A percentile compares a stretch with the other conserved stretches of the same genome.
phyloP scores from a whole-genome alignment of 2,888 invertebrate species.

The Eustalomyia histrio region DNA sequence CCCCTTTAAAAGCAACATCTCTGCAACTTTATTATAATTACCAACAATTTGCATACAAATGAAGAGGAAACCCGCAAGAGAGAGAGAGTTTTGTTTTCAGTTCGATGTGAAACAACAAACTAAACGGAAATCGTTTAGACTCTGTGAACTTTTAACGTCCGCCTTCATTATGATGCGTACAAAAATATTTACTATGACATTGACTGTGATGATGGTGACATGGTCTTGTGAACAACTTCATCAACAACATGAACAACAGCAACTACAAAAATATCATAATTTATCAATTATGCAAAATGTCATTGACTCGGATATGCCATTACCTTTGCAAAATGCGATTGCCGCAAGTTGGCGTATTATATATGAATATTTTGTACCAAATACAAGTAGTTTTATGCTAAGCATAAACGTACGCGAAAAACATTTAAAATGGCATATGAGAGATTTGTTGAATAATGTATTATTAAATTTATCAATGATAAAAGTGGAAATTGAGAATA shows the following conservation, averaged over 20 bases:
- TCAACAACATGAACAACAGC: constrained; percentile 16
- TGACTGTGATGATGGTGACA: constrained; percentile 54
- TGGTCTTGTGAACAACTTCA: constrained; percentile 40
- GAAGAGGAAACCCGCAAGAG: constrained; percentile 48
- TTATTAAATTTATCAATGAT: constrained; percentile 47
- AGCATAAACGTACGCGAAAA: constrained; percentile 50
- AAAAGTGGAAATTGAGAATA: constrained; percentile 63
- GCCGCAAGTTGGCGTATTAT: constrained; percentile 58
- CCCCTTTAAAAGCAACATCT: not conserved
- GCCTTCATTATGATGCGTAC: constrained; percentile 56
- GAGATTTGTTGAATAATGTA: constrained; percentile 59
- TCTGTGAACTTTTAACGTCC: constrained; percentile 59
- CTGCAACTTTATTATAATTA: constrained; percentile 34
- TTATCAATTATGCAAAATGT: constrained; percentile 61
- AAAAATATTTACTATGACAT: constrained; percentile 44
- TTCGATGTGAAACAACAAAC: constrained; percentile 55
- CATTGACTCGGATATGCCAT: constrained; percentile 50
- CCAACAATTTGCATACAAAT: constrained; percentile 55
- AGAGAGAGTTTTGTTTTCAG: constrained; percentile 54
- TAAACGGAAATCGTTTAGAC: constrained; percentile 61
- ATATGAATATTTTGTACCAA: constrained; percentile 54
- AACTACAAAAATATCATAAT: constrained; percentile 51
- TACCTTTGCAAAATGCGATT: constrained; percentile 49
- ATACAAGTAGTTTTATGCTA: constrained; percentile 51
- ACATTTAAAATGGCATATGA: constrained; percentile 44